Conservation (phyloP, 2,888 invertebrate species). For the Monochamus alternatus region DNA sequence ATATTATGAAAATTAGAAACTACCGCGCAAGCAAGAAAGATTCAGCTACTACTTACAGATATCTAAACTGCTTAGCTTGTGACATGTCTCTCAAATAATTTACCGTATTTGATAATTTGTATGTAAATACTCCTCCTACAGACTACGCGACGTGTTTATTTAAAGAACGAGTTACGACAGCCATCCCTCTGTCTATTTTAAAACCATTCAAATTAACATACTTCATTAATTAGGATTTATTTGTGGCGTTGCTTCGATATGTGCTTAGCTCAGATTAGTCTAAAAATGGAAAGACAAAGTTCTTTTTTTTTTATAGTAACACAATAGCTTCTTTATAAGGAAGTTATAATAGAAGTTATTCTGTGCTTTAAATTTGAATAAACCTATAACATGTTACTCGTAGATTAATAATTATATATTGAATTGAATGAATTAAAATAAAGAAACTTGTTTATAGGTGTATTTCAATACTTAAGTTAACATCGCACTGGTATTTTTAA, state of each 20-base stretch:
- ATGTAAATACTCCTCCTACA: not conserved
- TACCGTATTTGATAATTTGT: not conserved
- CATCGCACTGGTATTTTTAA: too few relatives aligned
- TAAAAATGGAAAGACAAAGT: conserved; percentile 42
- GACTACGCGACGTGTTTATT: conserved; percentile 9
- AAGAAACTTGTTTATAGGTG: too few relatives aligned
- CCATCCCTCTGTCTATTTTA: conserved; percentile 38
- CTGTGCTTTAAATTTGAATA: too few relatives aligned
- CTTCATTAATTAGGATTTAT: conserved; percentile 39
- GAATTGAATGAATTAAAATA: too few relatives aligned
- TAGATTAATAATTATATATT: too few relatives aligned
- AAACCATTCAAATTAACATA: conserved; percentile 42
- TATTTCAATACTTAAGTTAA: too few relatives aligned
- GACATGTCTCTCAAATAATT: not conserved
- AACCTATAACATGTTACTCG: too few relatives aligned
- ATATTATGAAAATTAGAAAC: not conserved
- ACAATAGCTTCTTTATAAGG: too few relatives aligned
- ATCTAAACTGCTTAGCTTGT: not conserved
- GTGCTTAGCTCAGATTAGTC: conserved; percentile 35
- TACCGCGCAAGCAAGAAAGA: not conserved
- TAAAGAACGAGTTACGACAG: conserved; percentile 33
- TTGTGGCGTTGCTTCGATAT: conserved; percentile 29
- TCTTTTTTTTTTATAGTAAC: conserved; percentile 29
- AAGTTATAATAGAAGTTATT: too few relatives aligned
- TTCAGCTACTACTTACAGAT: not conserved